Percentiles rank a stretch among this genome's conserved stretches.
Evolutionary conservation across 2,888 invertebrate genomes (phyloP).

Genomic region (Microctonus brassicae): DNA sequence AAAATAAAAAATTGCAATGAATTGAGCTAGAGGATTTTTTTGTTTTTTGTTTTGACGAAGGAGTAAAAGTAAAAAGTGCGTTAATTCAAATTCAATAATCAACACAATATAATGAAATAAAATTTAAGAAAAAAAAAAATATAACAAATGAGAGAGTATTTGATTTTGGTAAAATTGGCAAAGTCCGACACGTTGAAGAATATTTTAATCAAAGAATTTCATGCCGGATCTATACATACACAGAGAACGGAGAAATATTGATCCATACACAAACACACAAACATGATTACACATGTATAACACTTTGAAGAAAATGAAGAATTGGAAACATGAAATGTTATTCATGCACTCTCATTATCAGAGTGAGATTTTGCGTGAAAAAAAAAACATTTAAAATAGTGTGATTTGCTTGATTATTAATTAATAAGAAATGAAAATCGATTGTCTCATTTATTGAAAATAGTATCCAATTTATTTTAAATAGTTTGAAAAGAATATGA

Average conservation of each 20-base stretch:
- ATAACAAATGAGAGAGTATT: constrained; percentile 41
- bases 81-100: constrained; percentile 52
- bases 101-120: constrained; percentile 38
- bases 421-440: constrained; percentile 1
- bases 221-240: no score
- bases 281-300: constrained; percentile 11
- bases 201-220: background rate
- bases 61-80: constrained; percentile 63
- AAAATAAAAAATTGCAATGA: constrained; percentile 35
- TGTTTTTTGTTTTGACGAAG: constrained; percentile 65
- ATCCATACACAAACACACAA: background rate
- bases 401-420: constrained; percentile 6
- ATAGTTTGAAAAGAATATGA: background rate
- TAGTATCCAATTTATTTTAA: constrained; percentile 4
- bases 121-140: constrained; percentile 37
- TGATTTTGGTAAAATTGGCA: constrained; percentile 13
- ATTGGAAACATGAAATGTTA: constrained; percentile 11
- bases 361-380: constrained; percentile 20
- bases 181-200: constrained; percentile 1
- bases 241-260: background rate
- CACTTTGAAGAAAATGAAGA: background rate
- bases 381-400: constrained; percentile 19
- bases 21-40: constrained; percentile 42
- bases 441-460: background rate
- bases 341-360: background rate